Percentiles rank a stretch among this genome's conserved stretches.
phyloP scores from a whole-genome alignment of 2,888 invertebrate genomes.

The Caenorhabditis angaria region DNA sequence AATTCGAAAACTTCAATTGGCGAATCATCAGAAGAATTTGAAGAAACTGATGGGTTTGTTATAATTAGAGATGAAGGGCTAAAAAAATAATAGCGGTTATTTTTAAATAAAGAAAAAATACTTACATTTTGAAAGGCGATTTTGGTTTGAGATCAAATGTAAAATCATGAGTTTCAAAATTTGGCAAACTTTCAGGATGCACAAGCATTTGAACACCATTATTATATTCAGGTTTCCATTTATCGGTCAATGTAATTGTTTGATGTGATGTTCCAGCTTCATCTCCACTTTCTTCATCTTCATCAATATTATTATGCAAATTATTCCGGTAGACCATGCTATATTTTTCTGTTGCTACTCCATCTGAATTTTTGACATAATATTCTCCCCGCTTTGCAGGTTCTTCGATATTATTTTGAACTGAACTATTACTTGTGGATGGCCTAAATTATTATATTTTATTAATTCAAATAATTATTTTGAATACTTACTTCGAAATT shows the following conservation, averaged over 20 bases:
- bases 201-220: constrained; percentile 58
- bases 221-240: constrained; percentile 60
- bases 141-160: constrained; percentile 8
- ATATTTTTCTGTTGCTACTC: constrained; percentile 10
- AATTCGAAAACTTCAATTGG: background rate
- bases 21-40: background rate
- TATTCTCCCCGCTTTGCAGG: constrained; percentile 5
- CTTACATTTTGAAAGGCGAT: constrained; percentile 5
- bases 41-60: background rate
- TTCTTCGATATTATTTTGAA: background rate
- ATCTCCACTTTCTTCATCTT: constrained; percentile 27
- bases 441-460: background rate
- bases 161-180: constrained; percentile 12
- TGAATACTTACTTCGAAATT: background rate
- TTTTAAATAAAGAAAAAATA: background rate
- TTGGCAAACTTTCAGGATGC: constrained; percentile 34
- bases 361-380: constrained; percentile 11
- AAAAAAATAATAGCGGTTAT: background rate
- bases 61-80: constrained; percentile 2
- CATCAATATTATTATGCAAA: constrained; percentile 11
- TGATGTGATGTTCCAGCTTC: constrained; percentile 5
- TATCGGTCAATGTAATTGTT: constrained; percentile 9
- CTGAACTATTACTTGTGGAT: background rate
- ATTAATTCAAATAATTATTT: background rate
- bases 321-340: constrained; percentile 8